Conservation (phyloP, 2,113 vertebrate species). For the Panthera tigris region DNA sequence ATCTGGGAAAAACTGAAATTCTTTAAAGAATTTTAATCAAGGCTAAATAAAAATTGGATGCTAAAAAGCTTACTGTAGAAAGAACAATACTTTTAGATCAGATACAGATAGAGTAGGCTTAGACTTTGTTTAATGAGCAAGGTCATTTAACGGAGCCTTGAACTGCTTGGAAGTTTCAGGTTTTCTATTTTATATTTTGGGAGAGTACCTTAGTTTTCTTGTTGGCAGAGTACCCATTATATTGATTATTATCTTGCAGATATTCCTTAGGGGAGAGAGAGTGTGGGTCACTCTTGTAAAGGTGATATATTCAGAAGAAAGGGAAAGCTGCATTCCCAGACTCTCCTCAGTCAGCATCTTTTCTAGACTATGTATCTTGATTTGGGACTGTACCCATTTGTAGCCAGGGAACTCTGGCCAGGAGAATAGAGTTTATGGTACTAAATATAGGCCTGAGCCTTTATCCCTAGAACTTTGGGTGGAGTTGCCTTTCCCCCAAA, state of each 20-base stretch:
- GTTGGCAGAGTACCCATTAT: background rate
- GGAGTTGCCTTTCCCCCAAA: background rate
- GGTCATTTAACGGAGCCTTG: background rate
- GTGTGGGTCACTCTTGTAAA: background rate
- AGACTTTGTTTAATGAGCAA: conserved; percentile 10
- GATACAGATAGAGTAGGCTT: background rate
- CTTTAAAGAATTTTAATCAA: conserved; percentile 31
- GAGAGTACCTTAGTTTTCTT: background rate
- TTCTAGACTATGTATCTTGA: background rate
- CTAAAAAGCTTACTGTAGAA: background rate
- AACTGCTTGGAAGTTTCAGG: background rate
- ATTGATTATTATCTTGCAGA: background rate
- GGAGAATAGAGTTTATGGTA: background rate
- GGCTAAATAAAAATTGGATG: background rate
- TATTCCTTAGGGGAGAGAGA: background rate
- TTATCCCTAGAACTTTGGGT: background rate
- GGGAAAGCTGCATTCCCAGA: background rate
- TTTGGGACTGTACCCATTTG: background rate
- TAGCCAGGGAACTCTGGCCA: background rate
- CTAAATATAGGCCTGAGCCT: background rate
- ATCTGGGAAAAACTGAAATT: conserved; percentile 1
- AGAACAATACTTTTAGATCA: background rate
- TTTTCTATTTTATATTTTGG: background rate
- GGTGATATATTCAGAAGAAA: background rate
- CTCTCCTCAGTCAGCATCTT: background rate